A percentile compares a stretch with the other conserved stretches of the same genome.
These are phyloP conservation scores for Hydriomena furcata DNA, from an alignment of 2,888 invertebrate species.

Conservation along the genomic window DNA sequence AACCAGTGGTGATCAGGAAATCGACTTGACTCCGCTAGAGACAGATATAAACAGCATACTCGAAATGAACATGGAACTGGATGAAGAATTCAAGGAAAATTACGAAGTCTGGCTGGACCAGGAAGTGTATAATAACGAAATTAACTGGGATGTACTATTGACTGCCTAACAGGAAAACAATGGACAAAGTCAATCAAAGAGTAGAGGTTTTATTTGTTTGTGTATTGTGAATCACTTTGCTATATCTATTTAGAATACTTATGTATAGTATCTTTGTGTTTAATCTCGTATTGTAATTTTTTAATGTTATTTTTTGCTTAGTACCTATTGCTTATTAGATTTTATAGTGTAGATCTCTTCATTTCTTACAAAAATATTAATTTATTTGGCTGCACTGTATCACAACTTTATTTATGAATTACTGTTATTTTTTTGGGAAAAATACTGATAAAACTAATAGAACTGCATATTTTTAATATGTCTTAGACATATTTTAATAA, in stretches of 20 bases:
- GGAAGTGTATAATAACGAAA: constrained; percentile 95
- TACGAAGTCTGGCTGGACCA: constrained; percentile 98
- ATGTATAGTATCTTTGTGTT: constrained; percentile 35
- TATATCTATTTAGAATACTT: constrained; percentile 39
- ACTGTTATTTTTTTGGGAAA: background rate
- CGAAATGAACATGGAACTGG: constrained; percentile 90
- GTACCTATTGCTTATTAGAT: constrained; percentile 24
- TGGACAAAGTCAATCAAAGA: constrained; percentile 23
- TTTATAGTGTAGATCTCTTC: constrained; percentile 18
- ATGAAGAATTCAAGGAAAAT: constrained; percentile 95
- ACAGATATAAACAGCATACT: constrained; percentile 92
- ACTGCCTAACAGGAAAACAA: constrained; percentile 50
- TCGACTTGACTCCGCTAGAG: constrained; percentile 87
- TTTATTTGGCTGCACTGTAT: constrained; percentile 28
- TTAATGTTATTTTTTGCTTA: constrained; percentile 25
- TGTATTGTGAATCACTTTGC: constrained; percentile 49
- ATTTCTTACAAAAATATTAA: constrained; percentile 17
- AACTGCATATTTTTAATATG: too few species aligned
- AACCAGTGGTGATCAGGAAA: constrained; percentile 77
- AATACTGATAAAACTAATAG: too few species aligned
- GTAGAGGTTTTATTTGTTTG: constrained; percentile 31
- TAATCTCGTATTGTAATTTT: constrained; percentile 34
- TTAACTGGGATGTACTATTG: constrained; percentile 88
- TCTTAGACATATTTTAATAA: too few species aligned
- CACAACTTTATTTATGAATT: constrained; percentile 2